Evolutionary conservation across 2,797 vertebrate genomes (phyloP).

Genomic region (Cichlasoma orientale): DNA sequence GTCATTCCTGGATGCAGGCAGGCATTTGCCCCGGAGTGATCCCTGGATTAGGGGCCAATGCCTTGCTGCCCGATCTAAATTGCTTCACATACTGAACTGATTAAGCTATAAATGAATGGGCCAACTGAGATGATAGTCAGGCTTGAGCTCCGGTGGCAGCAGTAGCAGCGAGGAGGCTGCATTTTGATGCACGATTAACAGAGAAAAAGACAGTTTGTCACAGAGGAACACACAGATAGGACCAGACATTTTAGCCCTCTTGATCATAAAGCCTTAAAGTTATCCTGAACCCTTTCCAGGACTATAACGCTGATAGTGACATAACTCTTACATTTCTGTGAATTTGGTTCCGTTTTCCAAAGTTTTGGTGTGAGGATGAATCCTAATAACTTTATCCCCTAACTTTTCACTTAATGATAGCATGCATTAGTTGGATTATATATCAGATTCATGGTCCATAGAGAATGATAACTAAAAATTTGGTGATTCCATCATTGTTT

Average conservation of each 20-base stretch:
- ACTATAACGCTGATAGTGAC: not conserved
- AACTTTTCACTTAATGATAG: too few relatives aligned
- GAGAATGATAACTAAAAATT: too few relatives aligned
- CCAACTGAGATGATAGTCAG: slow-evolving; percentile 34
- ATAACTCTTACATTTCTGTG: too few relatives aligned
- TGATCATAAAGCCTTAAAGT: not conserved
- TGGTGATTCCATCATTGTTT: too few relatives aligned
- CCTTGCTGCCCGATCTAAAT: slow-evolving; percentile 53
- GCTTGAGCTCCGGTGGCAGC: slow-evolving; percentile 29
- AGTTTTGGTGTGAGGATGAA: not conserved
- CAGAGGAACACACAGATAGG: not conserved
- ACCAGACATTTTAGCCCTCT: not conserved
- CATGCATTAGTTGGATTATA: too few relatives aligned
- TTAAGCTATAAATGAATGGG: slow-evolving; percentile 64
- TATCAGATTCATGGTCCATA: too few relatives aligned
- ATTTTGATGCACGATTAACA: slow-evolving; percentile 22
- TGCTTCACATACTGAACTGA: slow-evolving; percentile 63
- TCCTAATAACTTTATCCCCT: too few relatives aligned
- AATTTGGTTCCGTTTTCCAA: not conserved
- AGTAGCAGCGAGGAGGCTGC: slow-evolving; percentile 3
- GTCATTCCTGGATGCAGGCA: slow-evolving; percentile 37
- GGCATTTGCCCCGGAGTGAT: slow-evolving; percentile 55
- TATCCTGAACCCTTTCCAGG: too few relatives aligned
- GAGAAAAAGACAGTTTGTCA: slow-evolving; percentile 13
- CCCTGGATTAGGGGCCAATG: slow-evolving; percentile 58